phyloP scores from a whole-genome alignment of 2,113 vertebrate genomes.

The Phainopepla nitens region DNA sequence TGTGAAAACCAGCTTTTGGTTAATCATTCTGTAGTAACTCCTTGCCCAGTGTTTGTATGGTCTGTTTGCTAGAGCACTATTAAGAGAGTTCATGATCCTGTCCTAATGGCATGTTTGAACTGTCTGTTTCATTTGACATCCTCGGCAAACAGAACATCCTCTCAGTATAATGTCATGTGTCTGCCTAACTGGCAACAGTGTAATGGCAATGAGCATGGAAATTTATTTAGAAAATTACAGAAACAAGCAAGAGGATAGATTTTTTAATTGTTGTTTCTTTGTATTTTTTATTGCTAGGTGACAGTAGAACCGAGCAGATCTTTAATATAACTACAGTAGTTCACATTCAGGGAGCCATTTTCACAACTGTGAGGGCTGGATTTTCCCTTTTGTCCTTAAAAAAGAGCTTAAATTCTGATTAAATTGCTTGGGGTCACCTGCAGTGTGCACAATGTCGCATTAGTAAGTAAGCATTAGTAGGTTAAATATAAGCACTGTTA shows the following conservation, averaged over 20 bases:
- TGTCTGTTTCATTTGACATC: slow-evolving; percentile 7
- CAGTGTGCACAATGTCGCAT: neutral
- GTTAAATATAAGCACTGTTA: slow-evolving; percentile 50
- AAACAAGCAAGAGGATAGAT: neutral
- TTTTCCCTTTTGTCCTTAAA: slow-evolving; percentile 40
- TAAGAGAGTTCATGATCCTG: slow-evolving; percentile 46
- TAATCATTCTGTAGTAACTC: neutral
- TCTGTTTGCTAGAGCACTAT: slow-evolving; percentile 14
- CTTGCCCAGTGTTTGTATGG: neutral
- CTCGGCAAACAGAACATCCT: neutral
- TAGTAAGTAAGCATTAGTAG: slow-evolving; percentile 43
- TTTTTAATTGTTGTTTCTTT: neutral
- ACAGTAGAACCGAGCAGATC: neutral
- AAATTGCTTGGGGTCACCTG: slow-evolving; percentile 52
- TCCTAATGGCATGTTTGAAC: slow-evolving; percentile 14
- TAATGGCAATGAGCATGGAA: neutral
- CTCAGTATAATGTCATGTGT: neutral
- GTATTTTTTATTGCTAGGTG: neutral
- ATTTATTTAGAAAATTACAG: neutral
- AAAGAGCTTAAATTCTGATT: slow-evolving; percentile 45
- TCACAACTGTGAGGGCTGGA: neutral
- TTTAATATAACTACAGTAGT: neutral
- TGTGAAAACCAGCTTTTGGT: neutral
- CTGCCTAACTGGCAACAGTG: neutral
- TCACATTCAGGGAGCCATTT: slow-evolving; percentile 8